Evolutionary conservation across 2,797 vertebrate genomes (phyloP).

Genomic region (Nothura maculosa): DNA sequence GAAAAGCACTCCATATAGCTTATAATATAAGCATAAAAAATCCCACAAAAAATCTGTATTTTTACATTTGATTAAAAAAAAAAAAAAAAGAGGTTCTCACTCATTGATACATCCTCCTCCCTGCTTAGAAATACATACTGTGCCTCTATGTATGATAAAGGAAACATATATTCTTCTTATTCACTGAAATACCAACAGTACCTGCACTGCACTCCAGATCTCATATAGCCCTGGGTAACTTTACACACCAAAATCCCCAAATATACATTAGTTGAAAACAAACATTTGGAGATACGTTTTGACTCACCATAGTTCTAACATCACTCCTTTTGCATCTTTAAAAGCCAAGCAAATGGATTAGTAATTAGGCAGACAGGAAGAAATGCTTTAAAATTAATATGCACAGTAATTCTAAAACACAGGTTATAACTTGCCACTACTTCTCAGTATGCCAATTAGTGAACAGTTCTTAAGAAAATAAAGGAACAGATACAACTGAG

Average conservation of each 20-base stretch:
- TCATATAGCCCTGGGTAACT: background rate
- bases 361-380: slow-evolving; percentile 74
- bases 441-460: slow-evolving; percentile 50
- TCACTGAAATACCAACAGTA: background rate
- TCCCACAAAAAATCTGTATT: background rate
- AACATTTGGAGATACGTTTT: background rate
- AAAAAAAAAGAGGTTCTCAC: background rate
- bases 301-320: slow-evolving; percentile 85
- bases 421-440: slow-evolving; percentile 16
- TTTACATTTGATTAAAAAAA: background rate
- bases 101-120: background rate
- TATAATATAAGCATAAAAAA: background rate
- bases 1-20: background rate
- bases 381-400: slow-evolving; percentile 55
- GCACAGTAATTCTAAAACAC: slow-evolving; percentile 37
- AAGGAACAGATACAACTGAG: background rate
- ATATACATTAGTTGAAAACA: slow-evolving; percentile 4
- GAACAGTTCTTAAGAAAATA: background rate
- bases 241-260: slow-evolving; percentile 4
- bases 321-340: slow-evolving; percentile 87
- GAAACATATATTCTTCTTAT: background rate
- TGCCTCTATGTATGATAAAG: background rate
- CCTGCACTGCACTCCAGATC: background rate
- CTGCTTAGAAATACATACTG: background rate
- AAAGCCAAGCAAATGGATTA: slow-evolving; percentile 79